Evolutionary conservation across 2,888 invertebrate species (phyloP), one percentile per base, ranked within the genome.

Genomic region (Stramonita haemastoma): DNA sequence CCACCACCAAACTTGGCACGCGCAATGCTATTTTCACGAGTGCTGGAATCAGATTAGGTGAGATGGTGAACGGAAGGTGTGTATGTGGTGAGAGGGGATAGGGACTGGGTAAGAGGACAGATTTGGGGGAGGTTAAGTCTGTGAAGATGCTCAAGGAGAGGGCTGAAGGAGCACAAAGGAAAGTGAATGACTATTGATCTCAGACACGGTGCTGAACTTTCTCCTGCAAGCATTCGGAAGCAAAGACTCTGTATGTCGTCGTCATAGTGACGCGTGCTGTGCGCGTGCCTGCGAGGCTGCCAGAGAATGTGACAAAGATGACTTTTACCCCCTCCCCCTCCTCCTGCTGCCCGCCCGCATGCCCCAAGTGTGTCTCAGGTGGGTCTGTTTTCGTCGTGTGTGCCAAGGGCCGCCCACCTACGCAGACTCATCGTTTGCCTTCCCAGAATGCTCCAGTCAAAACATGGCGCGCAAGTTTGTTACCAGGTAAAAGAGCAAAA

Each of bases 391-490:
- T 13, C 8, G 46, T 81, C 79, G 79, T 34, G 34, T n/a, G 85
- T 56, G 56, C 79, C 13, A 19, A 26, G 85, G n/a, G 26, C 29
- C 29, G 17, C 87, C 56, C 22, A 73, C 87, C 70, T 36, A 87
- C 86, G 36, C 77, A 77, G 32, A 56, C 56, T 46, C 77, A 57
- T 73, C 87, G 8, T 22, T 6, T 66, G 6, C 60, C 0, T 87
- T 87, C 87, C 87, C 87, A 87, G 56, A 34, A 87, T 87, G 87
- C 87, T 56, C n/a, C n/a, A 17, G n/a, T n/a, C 22, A 32, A 46
- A 87, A 87, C 56, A 87, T 87, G 87, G 87, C 87, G 87, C 87
- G 87, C 46, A 87, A 87, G 87, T 87, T 87, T 77, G 87, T 87
- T 73, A 73, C 77, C 87, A 77, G 87, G 87, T 77, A 77, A 87